Base-by-base conservation (phyloP, 2,797 vertebrate species). In the Pipistrellus nathusii region DNA sequence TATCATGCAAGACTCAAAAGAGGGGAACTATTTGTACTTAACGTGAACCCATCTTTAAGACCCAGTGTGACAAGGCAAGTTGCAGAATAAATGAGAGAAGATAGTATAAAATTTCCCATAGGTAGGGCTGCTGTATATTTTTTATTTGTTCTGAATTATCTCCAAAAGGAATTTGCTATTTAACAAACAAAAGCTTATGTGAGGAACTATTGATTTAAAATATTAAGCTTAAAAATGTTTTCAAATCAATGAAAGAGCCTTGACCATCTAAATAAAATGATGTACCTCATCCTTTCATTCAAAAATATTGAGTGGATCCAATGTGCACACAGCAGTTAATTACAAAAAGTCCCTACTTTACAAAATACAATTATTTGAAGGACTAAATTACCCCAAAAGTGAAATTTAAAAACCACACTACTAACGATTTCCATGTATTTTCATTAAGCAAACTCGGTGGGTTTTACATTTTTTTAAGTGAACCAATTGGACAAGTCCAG, bases 221-320 rank as follows among this genome's bases (percentile, higher is more conserved):
- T 62, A 72, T 46, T 86, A 71, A 93, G 9, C n/a, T 88, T 82
- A 21, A 90, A 95, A 85, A 48, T 55, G 25, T 69, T 92, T 90
- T 96, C 25, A 85, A 95, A 73, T 9, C 13, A 68, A 6, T 69
- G 32, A 88, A 92, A 87, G 9, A 48, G 38, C 85, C 25, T 89
- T 69, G 32, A 75, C 32, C 62, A 59, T 38, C 44, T 72, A 85
- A 81, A 80, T 86, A 84, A 89, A 95, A 88, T 81, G 71, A 68
- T 53, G 8, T 27, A 46, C 73, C 11, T 55, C 41, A 66, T 53
- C 20, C 46, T 77, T 73, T 53, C 38, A 71, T 83, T 92, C 8
- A 21, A 83, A 94, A 83, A 32, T 84, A 46, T 48, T 64, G 51
- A 85, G 38, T 27, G 6, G 9, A 68, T 10, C n/a, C 15, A n/a